These are phyloP conservation scores for Nematopogon swammerdamellus DNA, from an alignment of 2,888 invertebrate species.

Conservation along the genomic window DNA sequence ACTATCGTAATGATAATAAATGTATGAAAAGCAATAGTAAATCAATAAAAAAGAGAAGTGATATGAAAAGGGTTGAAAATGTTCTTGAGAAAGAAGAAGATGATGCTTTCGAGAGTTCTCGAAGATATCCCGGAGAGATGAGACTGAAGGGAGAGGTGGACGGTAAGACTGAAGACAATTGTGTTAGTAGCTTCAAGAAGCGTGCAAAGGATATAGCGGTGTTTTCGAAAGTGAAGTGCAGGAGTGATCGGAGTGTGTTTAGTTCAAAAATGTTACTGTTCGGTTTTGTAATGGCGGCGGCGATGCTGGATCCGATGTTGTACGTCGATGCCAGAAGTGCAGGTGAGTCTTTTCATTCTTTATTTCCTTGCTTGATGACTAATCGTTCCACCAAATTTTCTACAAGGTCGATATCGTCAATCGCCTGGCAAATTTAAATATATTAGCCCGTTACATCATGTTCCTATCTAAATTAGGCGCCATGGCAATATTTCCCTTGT, in stretches of 20 bases:
- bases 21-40: not conserved
- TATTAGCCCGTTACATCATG: too few species aligned
- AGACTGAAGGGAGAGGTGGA: not conserved
- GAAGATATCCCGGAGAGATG: not conserved
- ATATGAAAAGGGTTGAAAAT: slow-evolving; percentile 13
- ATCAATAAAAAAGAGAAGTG: slow-evolving; percentile 10
- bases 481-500: too few species aligned
- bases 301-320: slow-evolving; percentile 24
- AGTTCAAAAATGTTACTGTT: slow-evolving; percentile 40
- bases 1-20: too few species aligned
- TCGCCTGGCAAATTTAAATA: too few species aligned
- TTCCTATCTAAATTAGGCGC: too few species aligned
- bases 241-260: slow-evolving; percentile 40
- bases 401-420: too few species aligned
- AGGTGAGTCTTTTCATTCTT: slow-evolving; percentile 28
- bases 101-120: too few species aligned
- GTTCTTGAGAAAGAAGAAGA: slow-evolving; percentile 19
- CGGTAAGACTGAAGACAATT: slow-evolving; percentile 13
- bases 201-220: slow-evolving; percentile 16
- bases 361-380: too few species aligned
- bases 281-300: slow-evolving; percentile 32
- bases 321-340: slow-evolving; percentile 39
- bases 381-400: too few species aligned
- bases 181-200: slow-evolving; percentile 18
- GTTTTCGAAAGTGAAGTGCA: slow-evolving; percentile 11